These are phyloP conservation scores for Ctenopoma kingsleyae DNA, from an alignment of 2,797 vertebrate species.

Conservation along the genomic window DNA sequence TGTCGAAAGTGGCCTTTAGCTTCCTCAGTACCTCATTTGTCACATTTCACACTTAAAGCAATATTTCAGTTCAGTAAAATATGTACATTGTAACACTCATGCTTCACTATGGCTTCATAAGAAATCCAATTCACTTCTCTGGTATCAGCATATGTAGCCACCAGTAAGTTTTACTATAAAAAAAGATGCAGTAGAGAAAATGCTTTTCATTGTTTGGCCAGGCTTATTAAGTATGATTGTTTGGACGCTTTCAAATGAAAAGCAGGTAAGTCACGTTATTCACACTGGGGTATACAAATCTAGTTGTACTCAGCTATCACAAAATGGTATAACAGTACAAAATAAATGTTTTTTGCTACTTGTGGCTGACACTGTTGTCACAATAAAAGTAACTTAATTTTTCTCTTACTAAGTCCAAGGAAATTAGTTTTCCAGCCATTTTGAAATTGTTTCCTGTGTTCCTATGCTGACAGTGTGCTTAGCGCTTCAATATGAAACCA, in stretches of 20 bases:
- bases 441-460: slow-evolving; percentile 45
- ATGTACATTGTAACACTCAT: slow-evolving; percentile 34
- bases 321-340: background rate
- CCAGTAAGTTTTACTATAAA: background rate
- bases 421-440: slow-evolving; percentile 51
- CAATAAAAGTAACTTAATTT: background rate
- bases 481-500: slow-evolving; percentile 56
- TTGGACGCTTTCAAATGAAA: slow-evolving; percentile 13
- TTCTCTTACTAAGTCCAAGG: slow-evolving; percentile 19
- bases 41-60: slow-evolving; percentile 52
- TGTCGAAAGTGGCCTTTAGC: slow-evolving; percentile 67
- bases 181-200: background rate
- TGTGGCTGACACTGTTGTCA: background rate
- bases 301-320: background rate
- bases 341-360: background rate
- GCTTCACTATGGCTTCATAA: slow-evolving; percentile 26
- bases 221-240: background rate
- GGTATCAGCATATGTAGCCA: slow-evolving; percentile 5
- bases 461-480: slow-evolving; percentile 57
- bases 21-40: slow-evolving; percentile 74
- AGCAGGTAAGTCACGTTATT: slow-evolving; percentile 5
- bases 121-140: slow-evolving; percentile 8
- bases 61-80: slow-evolving; percentile 42
- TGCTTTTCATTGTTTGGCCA: background rate
- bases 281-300: background rate